Evolutionary conservation across 64 coral and sea anemone species (phyloP).

Genomic region (Trachythela sp.): DNA sequence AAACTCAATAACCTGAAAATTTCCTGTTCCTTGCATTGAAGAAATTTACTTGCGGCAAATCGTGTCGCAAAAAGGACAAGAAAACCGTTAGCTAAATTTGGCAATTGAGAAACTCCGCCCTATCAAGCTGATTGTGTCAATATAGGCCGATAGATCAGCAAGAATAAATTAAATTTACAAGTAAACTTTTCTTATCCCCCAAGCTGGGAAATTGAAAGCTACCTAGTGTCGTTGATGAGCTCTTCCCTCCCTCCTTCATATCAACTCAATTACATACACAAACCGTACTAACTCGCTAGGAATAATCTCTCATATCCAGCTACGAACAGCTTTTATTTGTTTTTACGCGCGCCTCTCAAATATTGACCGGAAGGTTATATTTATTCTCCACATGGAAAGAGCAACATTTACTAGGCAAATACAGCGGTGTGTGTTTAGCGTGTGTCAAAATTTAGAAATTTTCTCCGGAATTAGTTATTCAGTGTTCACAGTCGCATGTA

Average conservation of each 20-base stretch:
- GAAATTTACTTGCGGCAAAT: not conserved
- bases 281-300: not conserved
- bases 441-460: not conserved
- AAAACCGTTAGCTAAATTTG: constrained; percentile 32
- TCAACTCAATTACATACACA: constrained; percentile 8
- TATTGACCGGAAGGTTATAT: constrained; percentile 21
- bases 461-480: too few species aligned
- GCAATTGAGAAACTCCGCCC: constrained; percentile 20
- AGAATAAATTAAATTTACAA: constrained; percentile 26
- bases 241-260: not conserved
- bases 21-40: not conserved
- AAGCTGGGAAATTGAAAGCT: constrained; percentile 29
- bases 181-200: not conserved
- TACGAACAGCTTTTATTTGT: not conserved
- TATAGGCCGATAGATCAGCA: not conserved
- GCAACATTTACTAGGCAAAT: not conserved
- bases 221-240: not conserved
- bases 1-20: not conserved
- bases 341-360: not conserved
- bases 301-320: not conserved
- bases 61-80: not conserved
- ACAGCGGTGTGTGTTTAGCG: not conserved
- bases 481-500: not conserved
- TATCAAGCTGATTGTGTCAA: constrained; percentile 1
- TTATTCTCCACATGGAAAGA: constrained; percentile 15